Percentiles rank a stretch among this genome's conserved stretches.
Evolutionary conservation across 2,888 invertebrate species (phyloP).

Genomic region (Leptinotarsa haldemani): DNA sequence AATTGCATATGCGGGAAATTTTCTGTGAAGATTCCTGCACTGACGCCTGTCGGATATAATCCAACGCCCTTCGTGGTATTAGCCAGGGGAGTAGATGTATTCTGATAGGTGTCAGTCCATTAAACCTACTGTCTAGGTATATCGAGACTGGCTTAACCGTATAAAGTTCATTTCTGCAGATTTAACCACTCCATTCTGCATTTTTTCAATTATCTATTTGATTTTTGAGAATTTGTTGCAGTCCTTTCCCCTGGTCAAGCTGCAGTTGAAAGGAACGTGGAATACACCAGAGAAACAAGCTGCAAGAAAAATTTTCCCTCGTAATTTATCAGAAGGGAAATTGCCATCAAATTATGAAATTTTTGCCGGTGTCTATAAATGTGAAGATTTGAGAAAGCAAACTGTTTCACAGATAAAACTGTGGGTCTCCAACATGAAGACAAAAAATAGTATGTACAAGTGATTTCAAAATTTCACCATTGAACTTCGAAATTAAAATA

Average conservation of each 20-base stretch:
- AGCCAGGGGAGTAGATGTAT: too few relatives aligned
- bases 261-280: constrained; percentile 8
- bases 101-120: too few relatives aligned
- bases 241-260: constrained; percentile 12
- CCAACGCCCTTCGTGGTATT: too few relatives aligned
- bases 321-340: not conserved
- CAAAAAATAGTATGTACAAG: not conserved
- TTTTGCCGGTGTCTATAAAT: not conserved
- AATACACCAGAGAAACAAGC: not conserved
- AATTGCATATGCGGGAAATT: too few relatives aligned
- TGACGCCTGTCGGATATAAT: too few relatives aligned
- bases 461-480: not conserved
- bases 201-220: not conserved
- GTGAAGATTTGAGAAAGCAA: not conserved
- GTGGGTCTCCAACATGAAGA: not conserved
- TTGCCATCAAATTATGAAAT: constrained; percentile 3
- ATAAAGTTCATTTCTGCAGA: constrained; percentile 1
- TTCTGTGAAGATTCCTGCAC: too few relatives aligned
- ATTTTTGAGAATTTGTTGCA: constrained; percentile 3
- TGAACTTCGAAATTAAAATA: too few relatives aligned
- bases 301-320: constrained; percentile 5
- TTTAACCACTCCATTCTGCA: not conserved
- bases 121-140: too few relatives aligned
- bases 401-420: constrained; percentile 12
- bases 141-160: too few relatives aligned